Percentiles rank a stretch among this genome's conserved stretches.
Evolutionary conservation across 2,797 vertebrate species (phyloP).

Genomic region (Myotis findleyi): DNA sequence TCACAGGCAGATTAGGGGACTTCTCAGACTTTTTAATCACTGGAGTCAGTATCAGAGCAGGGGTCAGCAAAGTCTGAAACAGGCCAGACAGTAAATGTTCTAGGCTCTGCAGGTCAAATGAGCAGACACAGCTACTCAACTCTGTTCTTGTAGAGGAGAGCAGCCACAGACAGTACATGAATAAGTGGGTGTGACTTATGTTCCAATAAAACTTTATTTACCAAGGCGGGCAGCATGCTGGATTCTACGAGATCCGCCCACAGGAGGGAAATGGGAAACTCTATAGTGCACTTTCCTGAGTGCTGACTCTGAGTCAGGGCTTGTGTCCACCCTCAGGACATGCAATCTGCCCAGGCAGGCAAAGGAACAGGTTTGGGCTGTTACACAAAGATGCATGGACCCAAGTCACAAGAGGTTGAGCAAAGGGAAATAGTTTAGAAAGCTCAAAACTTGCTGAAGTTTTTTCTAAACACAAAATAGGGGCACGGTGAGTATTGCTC

Average conservation of each 20-base stretch:
- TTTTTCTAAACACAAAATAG: conserved; percentile 8
- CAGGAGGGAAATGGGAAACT: not conserved
- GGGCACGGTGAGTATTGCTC: not conserved
- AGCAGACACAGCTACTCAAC: not conserved
- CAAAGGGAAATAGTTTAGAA: not conserved
- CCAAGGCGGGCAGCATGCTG: not conserved
- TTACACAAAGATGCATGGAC: not conserved
- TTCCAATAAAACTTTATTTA: not conserved
- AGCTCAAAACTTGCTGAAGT: not conserved
- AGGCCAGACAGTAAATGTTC: not conserved
- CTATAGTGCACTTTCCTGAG: not conserved
- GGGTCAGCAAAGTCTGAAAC: not conserved
- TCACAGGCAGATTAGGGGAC: no score
- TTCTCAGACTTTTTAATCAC: not conserved
- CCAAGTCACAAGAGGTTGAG: not conserved
- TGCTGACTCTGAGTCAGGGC: not conserved
- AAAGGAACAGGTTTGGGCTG: not conserved
- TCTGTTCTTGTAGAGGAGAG: not conserved
- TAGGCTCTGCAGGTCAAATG: not conserved
- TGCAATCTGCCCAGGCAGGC: not conserved
- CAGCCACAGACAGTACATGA: not conserved
- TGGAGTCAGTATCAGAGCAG: not conserved
- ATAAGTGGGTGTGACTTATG: not conserved
- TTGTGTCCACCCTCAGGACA: not conserved
- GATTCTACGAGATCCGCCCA: not conserved